Percentiles rank a stretch among this genome's conserved stretches.
Evolutionary conservation across 64 coral and sea anemone species (phyloP).

Genomic region (Montipora efflorescens): DNA sequence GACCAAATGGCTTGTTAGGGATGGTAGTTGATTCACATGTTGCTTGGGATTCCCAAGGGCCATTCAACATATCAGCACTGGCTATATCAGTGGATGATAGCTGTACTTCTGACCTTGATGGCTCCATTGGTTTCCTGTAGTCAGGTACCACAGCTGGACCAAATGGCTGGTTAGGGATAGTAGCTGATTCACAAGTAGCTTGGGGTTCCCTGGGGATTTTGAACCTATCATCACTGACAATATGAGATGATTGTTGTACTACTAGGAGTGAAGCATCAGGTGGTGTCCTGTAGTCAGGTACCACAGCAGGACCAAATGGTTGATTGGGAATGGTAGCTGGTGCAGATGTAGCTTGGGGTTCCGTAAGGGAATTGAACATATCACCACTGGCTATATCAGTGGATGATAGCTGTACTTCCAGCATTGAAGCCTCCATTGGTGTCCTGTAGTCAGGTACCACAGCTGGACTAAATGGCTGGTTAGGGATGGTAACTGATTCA

Average conservation of each 20-base stretch:
- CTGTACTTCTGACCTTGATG: neutral
- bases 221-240: no score
- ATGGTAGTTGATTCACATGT: no score
- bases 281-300: no score
- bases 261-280: no score
- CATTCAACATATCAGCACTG: neutral
- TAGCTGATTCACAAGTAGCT: no score
- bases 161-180: neutral
- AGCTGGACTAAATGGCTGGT: neutral
- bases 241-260: no score
- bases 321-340: no score
- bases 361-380: neutral
- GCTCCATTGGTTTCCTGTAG: neutral
- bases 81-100: neutral
- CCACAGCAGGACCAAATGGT: no score
- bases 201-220: no score
- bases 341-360: neutral
- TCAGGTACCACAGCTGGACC: neutral
- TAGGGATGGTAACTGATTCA: neutral
- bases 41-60: neutral
- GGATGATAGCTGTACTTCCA: neutral
- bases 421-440: neutral
- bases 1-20: no score
- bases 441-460: neutral
- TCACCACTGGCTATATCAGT: neutral